Evolutionary conservation across 2,888 invertebrate species (phyloP).

Genomic region (Chalcosyrphus nemorum): DNA sequence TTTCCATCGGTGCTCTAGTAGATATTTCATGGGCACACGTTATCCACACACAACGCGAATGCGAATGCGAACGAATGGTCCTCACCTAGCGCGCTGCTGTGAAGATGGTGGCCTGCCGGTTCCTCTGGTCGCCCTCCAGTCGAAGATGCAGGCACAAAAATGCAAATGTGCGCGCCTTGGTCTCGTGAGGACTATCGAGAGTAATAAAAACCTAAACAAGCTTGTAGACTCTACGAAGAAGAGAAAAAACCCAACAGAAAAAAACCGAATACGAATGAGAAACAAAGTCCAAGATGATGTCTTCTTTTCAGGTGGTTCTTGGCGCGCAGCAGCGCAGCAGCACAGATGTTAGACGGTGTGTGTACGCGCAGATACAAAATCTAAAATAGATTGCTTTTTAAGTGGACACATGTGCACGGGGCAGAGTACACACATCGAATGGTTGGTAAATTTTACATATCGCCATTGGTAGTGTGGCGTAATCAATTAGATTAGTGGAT

Average conservation of each 20-base stretch:
- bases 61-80: conserved; percentile 13
- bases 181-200: conserved; percentile 62
- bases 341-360: conserved; percentile 65
- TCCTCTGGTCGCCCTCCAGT: too few relatives aligned
- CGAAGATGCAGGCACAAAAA: conserved; percentile 26
- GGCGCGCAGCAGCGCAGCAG: too few relatives aligned
- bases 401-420: conserved; percentile 67
- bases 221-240: conserved; percentile 11
- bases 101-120: conserved; percentile 12
- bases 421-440: conserved; percentile 53
- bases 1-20: conserved; percentile 72
- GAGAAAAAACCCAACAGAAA: conserved; percentile 39
- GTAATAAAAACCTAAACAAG: conserved; percentile 32
- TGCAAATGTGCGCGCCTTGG: conserved; percentile 51
- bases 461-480: conserved; percentile 68
- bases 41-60: conserved; percentile 51
- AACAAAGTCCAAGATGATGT: conserved; percentile 63
- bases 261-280: conserved; percentile 47
- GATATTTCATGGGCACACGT: conserved; percentile 73
- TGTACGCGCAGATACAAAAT: conserved; percentile 57
- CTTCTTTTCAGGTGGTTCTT: conserved; percentile 63
- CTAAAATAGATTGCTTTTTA: conserved; percentile 70
- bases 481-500: conserved; percentile 72
- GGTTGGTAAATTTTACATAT: conserved; percentile 66
- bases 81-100: conserved; percentile 2